Conservation (phyloP, 2,888 invertebrate genomes). For the Notocelia uddmanniana region DNA sequence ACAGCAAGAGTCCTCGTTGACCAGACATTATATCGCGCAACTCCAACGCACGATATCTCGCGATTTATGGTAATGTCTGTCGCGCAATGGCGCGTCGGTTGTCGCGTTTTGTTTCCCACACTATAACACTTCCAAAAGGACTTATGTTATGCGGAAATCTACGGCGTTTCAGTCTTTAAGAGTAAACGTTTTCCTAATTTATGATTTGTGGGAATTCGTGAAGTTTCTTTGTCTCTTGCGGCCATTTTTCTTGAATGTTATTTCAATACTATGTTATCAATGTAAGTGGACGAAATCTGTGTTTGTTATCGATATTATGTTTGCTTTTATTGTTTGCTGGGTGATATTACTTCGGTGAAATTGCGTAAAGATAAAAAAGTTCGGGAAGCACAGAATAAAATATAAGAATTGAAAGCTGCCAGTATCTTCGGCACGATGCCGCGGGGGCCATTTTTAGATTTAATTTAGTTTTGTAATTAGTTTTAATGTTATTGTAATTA, state of each 20-base stretch:
- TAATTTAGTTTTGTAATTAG: too few relatives aligned
- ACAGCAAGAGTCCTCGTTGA: constrained; percentile 4
- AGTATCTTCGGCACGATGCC: too few relatives aligned
- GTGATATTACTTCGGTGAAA: not conserved
- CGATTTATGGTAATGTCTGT: constrained; percentile 23
- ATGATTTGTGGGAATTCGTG: constrained; percentile 38
- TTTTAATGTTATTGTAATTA: too few relatives aligned
- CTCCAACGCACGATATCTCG: constrained; percentile 17
- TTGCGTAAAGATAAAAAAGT: not conserved
- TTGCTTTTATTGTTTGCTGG: not conserved
- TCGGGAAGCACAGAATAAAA: not conserved
- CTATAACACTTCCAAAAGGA: not conserved
- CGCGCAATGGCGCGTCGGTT: constrained; percentile 22
- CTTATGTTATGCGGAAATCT: not conserved
- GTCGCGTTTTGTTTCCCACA: constrained; percentile 16
- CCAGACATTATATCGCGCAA: constrained; percentile 6
- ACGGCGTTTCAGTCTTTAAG: not conserved
- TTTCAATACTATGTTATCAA: constrained; percentile 24
- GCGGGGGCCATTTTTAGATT: too few relatives aligned
- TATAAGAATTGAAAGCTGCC: too few relatives aligned
- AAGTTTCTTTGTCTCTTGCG: constrained; percentile 36
- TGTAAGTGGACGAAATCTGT: constrained; percentile 2
- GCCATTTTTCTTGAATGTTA: constrained; percentile 27
- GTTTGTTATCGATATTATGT: constrained; percentile 6
- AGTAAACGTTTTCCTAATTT: not conserved